phyloP scores from a whole-genome alignment of 64 coral and sea anemone genomes.

The Montipora capricornis region DNA sequence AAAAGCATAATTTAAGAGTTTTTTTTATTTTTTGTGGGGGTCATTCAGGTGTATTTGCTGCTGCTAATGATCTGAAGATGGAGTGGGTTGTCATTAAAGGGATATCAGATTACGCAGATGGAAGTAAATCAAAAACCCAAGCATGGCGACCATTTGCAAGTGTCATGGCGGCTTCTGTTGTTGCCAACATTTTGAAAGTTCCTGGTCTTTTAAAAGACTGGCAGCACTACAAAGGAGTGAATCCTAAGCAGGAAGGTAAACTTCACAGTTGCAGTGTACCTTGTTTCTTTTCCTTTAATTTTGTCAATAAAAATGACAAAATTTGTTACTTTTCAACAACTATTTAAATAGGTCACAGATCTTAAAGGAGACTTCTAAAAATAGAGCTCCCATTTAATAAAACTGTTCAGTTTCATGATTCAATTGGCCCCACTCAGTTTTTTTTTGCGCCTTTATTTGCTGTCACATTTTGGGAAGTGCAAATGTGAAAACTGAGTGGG shows the following conservation, averaged over 20 bases:
- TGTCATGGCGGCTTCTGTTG: conserved; percentile 44
- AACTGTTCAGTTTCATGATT: too few relatives aligned
- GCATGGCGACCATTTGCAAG: conserved; percentile 27
- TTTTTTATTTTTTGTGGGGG: too few relatives aligned
- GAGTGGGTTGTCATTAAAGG: conserved; percentile 28
- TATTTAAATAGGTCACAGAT: too few relatives aligned
- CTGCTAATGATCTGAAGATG: conserved; percentile 28
- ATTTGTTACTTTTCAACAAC: too few relatives aligned
- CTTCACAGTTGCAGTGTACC: not conserved
- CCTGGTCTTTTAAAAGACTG: conserved; percentile 30
- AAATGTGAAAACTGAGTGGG: too few relatives aligned
- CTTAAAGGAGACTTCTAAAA: too few relatives aligned
- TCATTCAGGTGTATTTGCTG: conserved; percentile 31
- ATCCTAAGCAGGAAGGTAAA: not conserved
- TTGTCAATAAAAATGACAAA: not conserved
- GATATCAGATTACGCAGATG: conserved; percentile 38
- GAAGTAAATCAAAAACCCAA: conserved; percentile 32
- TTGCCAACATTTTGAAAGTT: conserved; percentile 5
- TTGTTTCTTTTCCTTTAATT: not conserved
- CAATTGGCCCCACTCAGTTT: too few relatives aligned
- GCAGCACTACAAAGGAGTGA: conserved; percentile 6
- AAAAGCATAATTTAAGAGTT: too few relatives aligned
- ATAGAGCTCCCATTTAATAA: too few relatives aligned
- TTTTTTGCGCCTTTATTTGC: too few relatives aligned
- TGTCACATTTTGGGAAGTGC: too few relatives aligned